Evolutionary conservation across 2,888 invertebrate species (phyloP), one percentile per base, ranked within the genome.

Genomic region (Acanthoscelides obtectus): DNA sequence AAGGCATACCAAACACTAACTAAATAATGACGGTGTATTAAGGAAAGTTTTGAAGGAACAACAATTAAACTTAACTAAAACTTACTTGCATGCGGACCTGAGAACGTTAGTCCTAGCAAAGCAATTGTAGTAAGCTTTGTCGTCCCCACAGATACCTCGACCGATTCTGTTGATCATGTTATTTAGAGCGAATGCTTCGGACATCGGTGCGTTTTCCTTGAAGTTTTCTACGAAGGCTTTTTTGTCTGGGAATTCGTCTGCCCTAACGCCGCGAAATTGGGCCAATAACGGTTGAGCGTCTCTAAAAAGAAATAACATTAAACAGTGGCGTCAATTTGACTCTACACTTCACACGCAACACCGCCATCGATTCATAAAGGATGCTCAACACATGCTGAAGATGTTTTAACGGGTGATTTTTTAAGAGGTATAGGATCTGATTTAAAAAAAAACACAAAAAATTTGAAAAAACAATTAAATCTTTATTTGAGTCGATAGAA

Each of bases 81-180:
- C 81, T 79, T 76, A 85, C 84, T 78, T 77, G 77, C 84, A 84
- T 63, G 80, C 80, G 2, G 70, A n/a, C 83, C 17, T 72, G 20
- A 69, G 22, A 8, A 80, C 70, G 72, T 83, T 84, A 20, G 81
- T 79, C 66, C 86, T 79, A 0, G 84, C 78, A 73, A 79, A 83
- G 0, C 80, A 84, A 25, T 80, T 78, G 45, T 77, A 78, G 69
- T 71, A 74, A 0, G 84, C 83, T 19, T 77, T 74, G 5, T 76
- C 69, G 70, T 84, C 83, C 0, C 84, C 85, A 71, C 82, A 80
- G 3, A 85, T 70, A 0, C 86, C 86, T 64, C 82, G 72, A 6
- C 81, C 84, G 19, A 85, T 80, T 0, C 79, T 79, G 0, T 83
- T 82, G 17, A 84, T 77, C 72, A 84, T 71, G 22, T 82, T 78